Percentiles rank a stretch among this genome's conserved stretches.
These are phyloP conservation scores for Coregonus clupeaformis DNA, from an alignment of 2,113 vertebrate species.

Conservation along the genomic window DNA sequence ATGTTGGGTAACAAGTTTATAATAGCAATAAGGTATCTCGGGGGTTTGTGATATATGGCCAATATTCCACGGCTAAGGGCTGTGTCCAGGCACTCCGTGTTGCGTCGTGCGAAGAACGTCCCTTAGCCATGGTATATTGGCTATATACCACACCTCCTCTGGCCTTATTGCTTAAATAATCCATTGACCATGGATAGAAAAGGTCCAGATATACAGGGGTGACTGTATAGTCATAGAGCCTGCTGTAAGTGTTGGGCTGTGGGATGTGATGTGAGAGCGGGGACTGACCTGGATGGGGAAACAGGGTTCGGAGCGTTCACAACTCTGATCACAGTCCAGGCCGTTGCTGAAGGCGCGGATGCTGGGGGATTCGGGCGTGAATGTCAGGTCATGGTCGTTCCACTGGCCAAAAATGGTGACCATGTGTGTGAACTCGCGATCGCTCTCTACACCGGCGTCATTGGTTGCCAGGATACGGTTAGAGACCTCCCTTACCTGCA, in stretches of 20 bases:
- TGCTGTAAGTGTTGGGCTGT: neutral
- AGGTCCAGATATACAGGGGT: neutral
- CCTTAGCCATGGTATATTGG: no score
- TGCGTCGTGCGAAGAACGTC: no score
- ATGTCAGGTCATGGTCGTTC: constrained; percentile 84
- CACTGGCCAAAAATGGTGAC: constrained; percentile 89
- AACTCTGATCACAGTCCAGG: constrained; percentile 77
- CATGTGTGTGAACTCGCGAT: constrained; percentile 72
- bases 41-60: no score
- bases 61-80: no score
- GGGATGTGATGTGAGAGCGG: neutral
- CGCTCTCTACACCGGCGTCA: constrained; percentile 65
- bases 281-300: constrained; percentile 83
- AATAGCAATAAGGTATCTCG: no score
- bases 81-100: no score
- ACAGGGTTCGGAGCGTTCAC: constrained; percentile 78
- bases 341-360: constrained; percentile 73
- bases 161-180: no score
- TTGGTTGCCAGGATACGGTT: constrained; percentile 80
- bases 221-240: no score
- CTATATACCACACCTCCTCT: no score
- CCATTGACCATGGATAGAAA: no score
- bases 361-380: constrained; percentile 78
- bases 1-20: no score
- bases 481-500: constrained; percentile 83